Evolutionary conservation across 2,113 vertebrate genomes (phyloP).

Genomic region (Chaetodon trifascialis): DNA sequence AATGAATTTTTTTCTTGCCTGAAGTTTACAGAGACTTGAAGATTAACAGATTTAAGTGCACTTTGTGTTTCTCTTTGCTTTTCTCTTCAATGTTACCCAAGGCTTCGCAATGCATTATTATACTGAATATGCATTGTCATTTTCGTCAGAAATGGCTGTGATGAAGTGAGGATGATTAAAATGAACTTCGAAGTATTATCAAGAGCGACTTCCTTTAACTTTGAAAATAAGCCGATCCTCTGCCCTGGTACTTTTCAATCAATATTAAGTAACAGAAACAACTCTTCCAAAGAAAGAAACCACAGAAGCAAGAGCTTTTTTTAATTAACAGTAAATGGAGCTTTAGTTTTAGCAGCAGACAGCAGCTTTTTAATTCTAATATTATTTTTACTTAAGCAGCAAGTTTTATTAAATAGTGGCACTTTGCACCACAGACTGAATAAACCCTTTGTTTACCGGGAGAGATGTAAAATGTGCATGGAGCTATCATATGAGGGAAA

Average conservation of each 20-base stretch:
- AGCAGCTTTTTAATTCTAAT: background rate
- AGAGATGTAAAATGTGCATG: background rate
- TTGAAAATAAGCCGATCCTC: slow-evolving; percentile 53
- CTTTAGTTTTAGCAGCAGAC: slow-evolving; percentile 47
- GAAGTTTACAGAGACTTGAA: slow-evolving; percentile 7
- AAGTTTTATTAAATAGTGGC: background rate
- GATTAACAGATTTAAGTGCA: slow-evolving; percentile 20
- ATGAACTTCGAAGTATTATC: slow-evolving; percentile 36
- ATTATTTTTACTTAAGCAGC: background rate
- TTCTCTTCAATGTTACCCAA: slow-evolving; percentile 32
- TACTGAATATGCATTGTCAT: slow-evolving; percentile 12
- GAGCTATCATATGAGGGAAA: background rate
- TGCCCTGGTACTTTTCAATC: slow-evolving; percentile 64
- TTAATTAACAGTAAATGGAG: slow-evolving; percentile 69
- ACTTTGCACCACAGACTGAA: background rate
- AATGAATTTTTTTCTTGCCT: background rate
- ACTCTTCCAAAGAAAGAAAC: slow-evolving; percentile 58
- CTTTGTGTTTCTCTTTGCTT: slow-evolving; percentile 21
- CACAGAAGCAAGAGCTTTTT: slow-evolving; percentile 55
- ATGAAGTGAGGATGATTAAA: slow-evolving; percentile 41
- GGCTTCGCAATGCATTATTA: slow-evolving; percentile 29
- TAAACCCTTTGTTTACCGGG: background rate
- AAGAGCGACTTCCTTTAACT: slow-evolving; percentile 23
- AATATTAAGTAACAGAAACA: slow-evolving; percentile 47
- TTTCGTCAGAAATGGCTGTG: slow-evolving; percentile 11